A percentile compares a stretch with the other conserved stretches of the same genome.
phyloP scores from a whole-genome alignment of 2,888 invertebrate genomes.

The Byasa hedistus region DNA sequence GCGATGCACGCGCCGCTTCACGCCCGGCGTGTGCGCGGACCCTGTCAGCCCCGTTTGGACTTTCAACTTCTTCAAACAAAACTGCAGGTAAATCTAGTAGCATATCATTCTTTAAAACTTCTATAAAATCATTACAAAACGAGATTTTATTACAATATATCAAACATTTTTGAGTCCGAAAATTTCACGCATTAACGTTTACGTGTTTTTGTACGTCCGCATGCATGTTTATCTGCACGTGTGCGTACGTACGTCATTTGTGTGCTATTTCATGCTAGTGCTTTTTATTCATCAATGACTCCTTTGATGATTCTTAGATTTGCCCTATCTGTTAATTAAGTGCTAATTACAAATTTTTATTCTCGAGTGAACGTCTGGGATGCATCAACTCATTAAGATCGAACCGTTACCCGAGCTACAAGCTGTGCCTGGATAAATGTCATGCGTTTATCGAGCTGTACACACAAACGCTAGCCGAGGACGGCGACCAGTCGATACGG shows the following conservation, averaged over 20 bases:
- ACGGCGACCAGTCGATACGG: conserved; percentile 11
- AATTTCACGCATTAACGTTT: too few relatives aligned
- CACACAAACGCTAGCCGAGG: conserved; percentile 43
- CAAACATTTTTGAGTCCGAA: too few relatives aligned
- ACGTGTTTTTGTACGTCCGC: too few relatives aligned
- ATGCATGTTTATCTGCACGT: too few relatives aligned
- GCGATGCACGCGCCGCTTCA: conserved; percentile 61
- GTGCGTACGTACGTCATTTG: too few relatives aligned
- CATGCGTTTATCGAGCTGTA: conserved; percentile 47
- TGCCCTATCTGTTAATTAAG: too few relatives aligned
- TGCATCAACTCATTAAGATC: conserved; percentile 44
- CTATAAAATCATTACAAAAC: too few relatives aligned
- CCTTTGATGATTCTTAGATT: too few relatives aligned
- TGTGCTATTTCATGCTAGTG: too few relatives aligned
- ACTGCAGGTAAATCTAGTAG: conserved; percentile 65
- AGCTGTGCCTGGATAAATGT: conserved; percentile 49
- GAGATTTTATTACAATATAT: too few relatives aligned
- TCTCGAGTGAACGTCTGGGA: conserved; percentile 57
- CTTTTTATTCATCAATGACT: too few relatives aligned
- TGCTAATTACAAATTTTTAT: neutral
- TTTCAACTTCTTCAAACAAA: conserved; percentile 52
- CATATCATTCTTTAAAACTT: too few relatives aligned
- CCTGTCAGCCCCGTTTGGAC: conserved; percentile 56
- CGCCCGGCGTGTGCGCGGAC: conserved; percentile 53
- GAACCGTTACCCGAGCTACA: conserved; percentile 54